Evolutionary conservation across 2,113 vertebrate genomes (phyloP).

Genomic region (Caloenas nicobarica): DNA sequence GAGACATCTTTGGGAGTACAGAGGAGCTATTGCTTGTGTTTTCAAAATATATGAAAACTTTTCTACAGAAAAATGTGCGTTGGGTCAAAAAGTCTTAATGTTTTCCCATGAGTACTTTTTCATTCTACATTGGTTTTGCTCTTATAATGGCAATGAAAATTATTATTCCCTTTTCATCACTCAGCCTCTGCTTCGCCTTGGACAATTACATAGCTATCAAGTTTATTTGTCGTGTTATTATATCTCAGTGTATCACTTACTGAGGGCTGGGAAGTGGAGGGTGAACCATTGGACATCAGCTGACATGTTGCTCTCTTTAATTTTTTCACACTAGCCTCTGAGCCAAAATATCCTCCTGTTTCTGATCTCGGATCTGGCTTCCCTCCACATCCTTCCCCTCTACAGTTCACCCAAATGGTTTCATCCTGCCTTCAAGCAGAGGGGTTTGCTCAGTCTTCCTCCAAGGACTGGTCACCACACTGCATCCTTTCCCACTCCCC

Average conservation of each 20-base stretch:
- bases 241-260: background rate
- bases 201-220: rapidly evolving
- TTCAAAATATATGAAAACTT: background rate
- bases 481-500: background rate
- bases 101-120: background rate
- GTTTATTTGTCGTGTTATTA: background rate
- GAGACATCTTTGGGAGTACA: background rate
- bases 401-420: background rate
- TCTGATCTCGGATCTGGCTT: background rate
- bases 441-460: background rate
- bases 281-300: background rate
- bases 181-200: background rate
- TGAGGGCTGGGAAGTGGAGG: background rate
- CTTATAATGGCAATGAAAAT: background rate
- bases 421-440: background rate
- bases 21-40: background rate
- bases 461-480: background rate
- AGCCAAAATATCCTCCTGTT: background rate
- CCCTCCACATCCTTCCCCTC: background rate
- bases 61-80: rapidly evolving
- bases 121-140: background rate
- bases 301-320: background rate
- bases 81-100: background rate
- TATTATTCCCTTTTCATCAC: background rate
- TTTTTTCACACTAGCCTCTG: background rate